phyloP scores from a whole-genome alignment of 2,113 vertebrate species.

The Hypocryptadius cinnamomeus region DNA sequence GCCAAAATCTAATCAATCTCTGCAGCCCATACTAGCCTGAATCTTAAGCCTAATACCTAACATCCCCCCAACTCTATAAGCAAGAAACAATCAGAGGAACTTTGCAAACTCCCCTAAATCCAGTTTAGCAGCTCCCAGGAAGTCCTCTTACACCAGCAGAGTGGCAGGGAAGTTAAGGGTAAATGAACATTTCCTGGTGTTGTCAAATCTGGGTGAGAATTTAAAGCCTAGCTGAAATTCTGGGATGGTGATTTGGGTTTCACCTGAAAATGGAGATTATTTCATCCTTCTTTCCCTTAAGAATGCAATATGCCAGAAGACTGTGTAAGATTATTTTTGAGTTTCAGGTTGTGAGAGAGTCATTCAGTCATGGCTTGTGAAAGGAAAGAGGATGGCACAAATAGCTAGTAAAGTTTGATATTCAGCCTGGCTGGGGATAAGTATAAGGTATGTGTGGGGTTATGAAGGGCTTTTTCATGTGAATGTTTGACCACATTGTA shows the following conservation, averaged over 20 bases:
- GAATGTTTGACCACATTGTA: neutral
- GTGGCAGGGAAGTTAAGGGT: neutral
- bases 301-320: neutral
- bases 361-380: too few species aligned
- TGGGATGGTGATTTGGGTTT: neutral
- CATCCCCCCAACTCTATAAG: accelerated
- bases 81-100: neutral
- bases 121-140: neutral
- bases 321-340: neutral
- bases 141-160: neutral
- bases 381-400: neutral
- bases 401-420: neutral
- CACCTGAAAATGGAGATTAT: neutral
- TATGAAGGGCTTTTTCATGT: neutral
- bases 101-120: neutral
- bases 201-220: neutral
- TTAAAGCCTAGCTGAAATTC: neutral
- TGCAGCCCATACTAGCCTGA: neutral
- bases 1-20: neutral
- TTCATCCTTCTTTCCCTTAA: neutral
- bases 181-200: neutral
- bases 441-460: accelerated
- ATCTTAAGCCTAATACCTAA: neutral
- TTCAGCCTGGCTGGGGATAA: neutral
- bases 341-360: neutral